Base-by-base conservation (phyloP, 2,888 invertebrate genomes). In the Diadegma fenestrale region DNA sequence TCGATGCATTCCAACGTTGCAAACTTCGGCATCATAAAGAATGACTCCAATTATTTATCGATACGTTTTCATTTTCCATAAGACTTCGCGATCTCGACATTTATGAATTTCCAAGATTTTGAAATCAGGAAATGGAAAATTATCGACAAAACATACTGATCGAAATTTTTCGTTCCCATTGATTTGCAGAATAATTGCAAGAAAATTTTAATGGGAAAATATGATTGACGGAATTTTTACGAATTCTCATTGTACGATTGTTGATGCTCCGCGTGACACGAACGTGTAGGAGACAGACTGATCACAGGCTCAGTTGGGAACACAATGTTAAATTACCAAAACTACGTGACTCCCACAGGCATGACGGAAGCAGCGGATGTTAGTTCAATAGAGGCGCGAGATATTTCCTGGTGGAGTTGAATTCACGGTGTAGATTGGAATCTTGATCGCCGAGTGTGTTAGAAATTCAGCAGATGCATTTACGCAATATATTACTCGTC, bases 311-410 rank as follows among this genome's bases (percentile, higher is more conserved):
- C 7, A 54, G 54, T 54, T 54, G 26, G 17, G 41, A 66, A 66
- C 66, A 54, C 66, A 54, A 77, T 80, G 71, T 48, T 71, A 58
- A 80, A 80, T 80, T 80, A 80, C 79, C 43, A 48, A 71, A 71
- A 63, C 26, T 48, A 63, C 79, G 79, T 80, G 79, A 80, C 79
- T 48, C 37, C 26, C 17, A 19, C 22, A 26, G 43, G 41, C 63
- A 64, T 54, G 71, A 41, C 63, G 63, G 64, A 72, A 66, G 26
- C 77, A 37, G 19, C 37, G 45, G 41, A 26, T 30, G 68, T 58
- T 58, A 68, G 43, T 45, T 68, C 19, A 43, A 33, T n/a, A 58
- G 12, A 45, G 37, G 37, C 37, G 1, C 14, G 17, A 41, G 17
- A 43, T 17, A 17, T 22, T 68, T 17, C 22, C 51, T 77, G 12